These are phyloP conservation scores for Eutolmus rufibarbis DNA, from an alignment of 2,888 invertebrate genomes.

Conservation along the genomic window DNA sequence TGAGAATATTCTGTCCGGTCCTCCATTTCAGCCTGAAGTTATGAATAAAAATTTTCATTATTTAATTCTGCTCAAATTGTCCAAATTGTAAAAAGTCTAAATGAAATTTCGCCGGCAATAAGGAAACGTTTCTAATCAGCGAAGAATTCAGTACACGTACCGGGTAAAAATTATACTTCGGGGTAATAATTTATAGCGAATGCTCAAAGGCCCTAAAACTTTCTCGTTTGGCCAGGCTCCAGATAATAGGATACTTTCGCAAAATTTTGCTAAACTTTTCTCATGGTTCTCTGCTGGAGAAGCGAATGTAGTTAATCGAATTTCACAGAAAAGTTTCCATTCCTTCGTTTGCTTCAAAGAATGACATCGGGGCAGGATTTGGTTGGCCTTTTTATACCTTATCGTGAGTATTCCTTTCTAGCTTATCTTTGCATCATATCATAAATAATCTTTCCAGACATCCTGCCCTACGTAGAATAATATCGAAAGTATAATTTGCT, in stretches of 20 bases:
- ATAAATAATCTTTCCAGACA: constrained; percentile 15
- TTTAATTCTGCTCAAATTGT: background rate
- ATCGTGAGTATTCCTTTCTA: background rate
- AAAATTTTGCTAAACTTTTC: constrained; percentile 34
- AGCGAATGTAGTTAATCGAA: constrained; percentile 38
- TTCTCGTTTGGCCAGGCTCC: constrained; percentile 31
- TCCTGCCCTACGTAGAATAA: background rate
- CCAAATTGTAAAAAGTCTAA: constrained; percentile 16
- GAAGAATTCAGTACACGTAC: constrained; percentile 36
- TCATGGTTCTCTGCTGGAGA: background rate
- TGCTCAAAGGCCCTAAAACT: constrained; percentile 41
- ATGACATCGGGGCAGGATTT: constrained; percentile 12
- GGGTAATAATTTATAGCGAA: constrained; percentile 36
- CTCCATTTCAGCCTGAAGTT: background rate
- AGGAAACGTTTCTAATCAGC: constrained; percentile 34
- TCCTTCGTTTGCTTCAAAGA: background rate
- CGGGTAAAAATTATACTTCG: constrained; percentile 35
- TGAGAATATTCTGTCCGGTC: background rate
- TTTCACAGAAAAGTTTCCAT: constrained; percentile 27
- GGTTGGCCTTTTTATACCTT: background rate
- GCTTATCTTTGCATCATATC: constrained; percentile 1
- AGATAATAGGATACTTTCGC: constrained; percentile 37
- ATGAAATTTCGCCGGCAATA: constrained; percentile 4
- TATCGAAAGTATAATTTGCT: constrained; percentile 7
- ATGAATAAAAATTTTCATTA: constrained; percentile 33